Evolutionary conservation across 1,140 invertebrate genomes (phyloP), one percentile per base, ranked within the genome.

Genomic region (Pseudomyrmex sp.): DNA sequence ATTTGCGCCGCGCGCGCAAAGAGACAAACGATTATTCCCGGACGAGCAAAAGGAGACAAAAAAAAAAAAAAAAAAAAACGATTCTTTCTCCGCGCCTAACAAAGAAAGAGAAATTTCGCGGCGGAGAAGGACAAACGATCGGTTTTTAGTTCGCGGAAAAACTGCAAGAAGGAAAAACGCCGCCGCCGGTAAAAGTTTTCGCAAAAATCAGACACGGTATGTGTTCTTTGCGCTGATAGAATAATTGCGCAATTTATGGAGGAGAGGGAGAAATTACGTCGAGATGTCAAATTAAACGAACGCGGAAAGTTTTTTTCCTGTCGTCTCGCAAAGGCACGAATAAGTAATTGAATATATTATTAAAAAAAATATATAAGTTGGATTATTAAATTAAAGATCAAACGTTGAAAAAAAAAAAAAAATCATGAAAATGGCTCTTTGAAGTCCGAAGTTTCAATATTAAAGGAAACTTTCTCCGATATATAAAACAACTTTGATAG

Each of bases 91-190:
- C 23, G 12, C 20, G 23, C 23, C 63, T 63, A 44, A 75, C 58
- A 59, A 50, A 26, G 50, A 44, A 54, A 70, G 76, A 23, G 65
- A 7, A 58, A 79, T 69, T 58, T 10, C 35, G n/a, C 72, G 59
- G 13, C n/a, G 59, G 20, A 10, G 50, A 44, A 76, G 59, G 52
- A 69, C 56, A 79, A 70, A 79, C 63, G 76, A 79, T 70, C 75
- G 76, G 76, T 61, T 76, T 65, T 65, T 50, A 54, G 59, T 59
- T 20, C 66, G 18, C 52, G 1, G 65, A 48, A 69, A 79, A 79
- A n/a, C 18, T 8, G n/a, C 9, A 56, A 18, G 23, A 20, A 52
- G 54, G 12, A 59, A 46, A 70, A 70, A 70, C 44, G 15, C 8
- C 44, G 54, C 48, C 15, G 35, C 35, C 35, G 35, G 4, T 15